Base-by-base conservation (phyloP, 2,888 invertebrate genomes). In the Cerastoderma edule region DNA sequence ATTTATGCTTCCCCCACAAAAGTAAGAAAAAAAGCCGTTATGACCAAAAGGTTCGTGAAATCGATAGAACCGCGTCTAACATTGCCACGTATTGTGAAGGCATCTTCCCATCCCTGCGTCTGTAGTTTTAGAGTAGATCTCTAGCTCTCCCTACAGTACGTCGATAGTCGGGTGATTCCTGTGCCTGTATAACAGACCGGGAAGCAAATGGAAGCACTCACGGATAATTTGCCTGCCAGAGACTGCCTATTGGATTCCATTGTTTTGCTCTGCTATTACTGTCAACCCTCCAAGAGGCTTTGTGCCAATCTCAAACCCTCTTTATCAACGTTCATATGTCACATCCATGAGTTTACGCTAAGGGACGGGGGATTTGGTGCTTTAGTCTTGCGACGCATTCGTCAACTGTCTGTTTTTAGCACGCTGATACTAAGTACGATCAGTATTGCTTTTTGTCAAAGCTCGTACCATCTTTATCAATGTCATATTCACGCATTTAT, bases 221-320 rank as follows among this genome's bases (percentile, higher is more conserved):
- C 39, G 27, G 27, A 60, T 60, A 19, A 60, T 33, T 27, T 35
- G 16, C 22, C 33, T 35, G 28, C 60, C 57, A 60, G 39, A 60
- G 22, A 22, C 39, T 8, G 24, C 22, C 28, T 60, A 60, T 60
- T 60, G 60, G 60, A 60, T 60, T 60, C 24, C 39, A 39, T 39
- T 60, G 60, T 60, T 60, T 60, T 32, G 60, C 24, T 35, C 60
- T 39, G 39, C 22, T 27, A 60, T 39, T 39, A 60, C 35, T 39
- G 60, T 60, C 60, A 60, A 24, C 35, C 32, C 56, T 56, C 56
- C 19, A 32, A 56, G 28, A 32, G 30, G 24, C 32, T 56, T n/a
- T 32, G 5, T 32, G 56, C 32, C 56, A 56, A 28, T 56, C 28
- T 32, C 28, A 28, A 32, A n/a, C 30, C 27, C 30, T 56, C 28